Evolutionary conservation across 2,888 invertebrate species (phyloP), one percentile per base, ranked within the genome.

Genomic region (Drosophila austrosaltans): DNA sequence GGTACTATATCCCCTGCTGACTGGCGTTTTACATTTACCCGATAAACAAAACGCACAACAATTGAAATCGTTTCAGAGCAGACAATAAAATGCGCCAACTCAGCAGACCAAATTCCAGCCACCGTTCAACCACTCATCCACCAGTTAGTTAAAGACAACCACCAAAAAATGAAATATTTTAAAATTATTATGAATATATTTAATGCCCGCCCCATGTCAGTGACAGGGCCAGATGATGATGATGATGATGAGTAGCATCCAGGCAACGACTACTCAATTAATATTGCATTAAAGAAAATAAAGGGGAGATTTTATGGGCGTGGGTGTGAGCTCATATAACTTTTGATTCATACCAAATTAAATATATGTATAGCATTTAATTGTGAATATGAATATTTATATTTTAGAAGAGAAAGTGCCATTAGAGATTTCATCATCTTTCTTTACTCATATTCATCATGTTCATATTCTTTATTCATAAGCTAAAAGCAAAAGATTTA

Each of bases 191-290:
- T 83, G 83, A 83, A 81, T 83, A 81, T 83, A 66, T 64, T 79
- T 84, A 72, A 83, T 84, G 76, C 75, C 42, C 65, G 69, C 66
- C 66, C 59, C 36, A 68, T 61, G 74, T 76, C 66, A 72, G 48
- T 68, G 71, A 57, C 72, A 72, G 59, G 58, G 28, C 39, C 80
- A 75, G 82, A 75, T 79, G 82, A 48, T 48, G 48, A 48, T 39
- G 82, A 75, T 79, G 82, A 48, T 48, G 48, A 48, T 39, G 39
- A 39, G 39, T 12, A 22, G 48, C n/a, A n/a, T n/a, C n/a, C n/a
- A n/a, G n/a, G n/a, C n/a, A n/a, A n/a, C 78, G 76, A 77, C 76
- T 81, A 89, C 82, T 88, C 89, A 89, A 89, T 90, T 90, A 87
- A 82, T 79, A 82, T 81, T 87, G 67, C 78, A 77, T 87, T 78